Base-by-base conservation (phyloP, 2,797 vertebrate genomes). In the Potorous gilbertii region DNA sequence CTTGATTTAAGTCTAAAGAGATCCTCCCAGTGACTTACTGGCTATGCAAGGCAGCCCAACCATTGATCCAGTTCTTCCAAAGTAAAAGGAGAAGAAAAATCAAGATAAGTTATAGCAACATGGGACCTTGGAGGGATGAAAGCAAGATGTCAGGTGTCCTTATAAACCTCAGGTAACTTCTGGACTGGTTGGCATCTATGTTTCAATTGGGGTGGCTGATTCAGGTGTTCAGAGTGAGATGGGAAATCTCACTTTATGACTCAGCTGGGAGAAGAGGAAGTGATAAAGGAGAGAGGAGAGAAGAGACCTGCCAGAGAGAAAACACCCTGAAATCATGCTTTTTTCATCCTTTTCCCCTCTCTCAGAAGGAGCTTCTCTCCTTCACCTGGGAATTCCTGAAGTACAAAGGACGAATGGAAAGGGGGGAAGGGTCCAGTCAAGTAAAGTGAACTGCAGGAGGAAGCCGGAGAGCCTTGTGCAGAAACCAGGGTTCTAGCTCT, bases 401-500 rank as follows among this genome's bases (percentile, higher is more conserved):
- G 24, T 56, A 1, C 59, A 93, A 93, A 54, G 90, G n/a, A 1
- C 0, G 29, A 81, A 31, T 27, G 27, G 55, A 55, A 74, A 52
- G 8, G 16, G 52, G 12, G 31, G 90, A 55, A 89, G 89, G 74
- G 2, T 57, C 29, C 57, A 13, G 54, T 90, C 28, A 14, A 90
- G 29, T 1, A 46, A 54, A 29, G 40, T 1, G 0, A 2, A 3
- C 21, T 52, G 55, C 56, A 34, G 40, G 66, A 34, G 28, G 92
- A 40, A 0, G 52, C 13, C 8, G n/a, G n/a, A n/a, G n/a, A n/a
- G n/a, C n/a, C n/a, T n/a, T n/a, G n/a, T n/a, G n/a, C n/a, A 0
- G 13, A 31, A 8, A 13, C 97, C 96, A 97, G 62, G 93, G 31
- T 29, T n/a, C 2, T 4, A 95, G 93, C 5, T 97, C 95, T 10